These are phyloP conservation scores for Naso thynnoides DNA, from an alignment of 2,797 vertebrate genomes.

Conservation along the genomic window DNA sequence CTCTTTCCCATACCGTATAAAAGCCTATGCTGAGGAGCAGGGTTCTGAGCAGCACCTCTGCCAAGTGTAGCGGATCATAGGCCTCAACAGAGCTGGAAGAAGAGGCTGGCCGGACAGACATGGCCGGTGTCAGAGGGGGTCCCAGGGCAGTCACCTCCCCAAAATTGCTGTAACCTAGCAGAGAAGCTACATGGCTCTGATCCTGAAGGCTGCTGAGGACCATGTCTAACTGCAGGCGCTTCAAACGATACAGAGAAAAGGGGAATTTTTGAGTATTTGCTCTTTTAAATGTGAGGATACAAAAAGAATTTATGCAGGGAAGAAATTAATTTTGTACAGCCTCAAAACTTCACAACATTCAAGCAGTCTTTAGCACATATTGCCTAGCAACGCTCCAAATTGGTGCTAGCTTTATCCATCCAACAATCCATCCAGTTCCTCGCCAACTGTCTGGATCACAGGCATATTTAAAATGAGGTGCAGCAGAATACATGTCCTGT, in stretches of 20 bases:
- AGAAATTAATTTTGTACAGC: constrained; percentile 20
- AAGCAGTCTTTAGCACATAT: constrained; percentile 41
- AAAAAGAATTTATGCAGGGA: constrained; percentile 6
- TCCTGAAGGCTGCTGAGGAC: constrained; percentile 89
- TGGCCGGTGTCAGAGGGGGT: constrained; percentile 67
- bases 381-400: constrained; percentile 45
- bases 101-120: constrained; percentile 65
- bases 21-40: constrained; percentile 87
- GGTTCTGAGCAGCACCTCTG: constrained; percentile 87
- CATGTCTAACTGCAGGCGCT: constrained; percentile 89
- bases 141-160: constrained; percentile 80
- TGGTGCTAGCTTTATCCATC: constrained; percentile 7
- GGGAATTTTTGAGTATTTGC: background rate
- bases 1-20: constrained; percentile 82
- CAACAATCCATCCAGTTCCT: constrained; percentile 10
- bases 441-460: constrained; percentile 18
- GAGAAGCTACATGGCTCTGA: constrained; percentile 87
- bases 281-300: constrained; percentile 1
- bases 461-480: constrained; percentile 4
- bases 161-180: constrained; percentile 87
- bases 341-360: constrained; percentile 39
- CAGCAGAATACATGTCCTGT: background rate
- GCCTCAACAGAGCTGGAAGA: constrained; percentile 75
- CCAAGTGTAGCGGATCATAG: constrained; percentile 84
- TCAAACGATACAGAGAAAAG: constrained; percentile 30